These are phyloP conservation scores for Plectus sambesii DNA, from an alignment of 1,140 invertebrate species.

Conservation along the genomic window DNA sequence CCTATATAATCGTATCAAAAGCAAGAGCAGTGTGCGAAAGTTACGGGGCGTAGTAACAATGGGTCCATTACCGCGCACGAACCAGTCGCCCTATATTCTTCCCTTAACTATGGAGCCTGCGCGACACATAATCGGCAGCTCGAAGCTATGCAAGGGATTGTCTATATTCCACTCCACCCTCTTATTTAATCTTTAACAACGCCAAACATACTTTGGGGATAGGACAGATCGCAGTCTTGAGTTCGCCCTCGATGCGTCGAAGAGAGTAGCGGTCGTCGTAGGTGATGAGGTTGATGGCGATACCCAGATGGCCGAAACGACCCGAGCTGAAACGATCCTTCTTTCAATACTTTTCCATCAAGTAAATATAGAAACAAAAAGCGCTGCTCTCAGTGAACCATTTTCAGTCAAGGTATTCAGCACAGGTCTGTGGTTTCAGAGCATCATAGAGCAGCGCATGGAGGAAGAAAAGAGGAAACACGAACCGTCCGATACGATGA, in stretches of 20 bases:
- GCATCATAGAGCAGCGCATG: conserved; percentile 10
- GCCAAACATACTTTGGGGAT: conserved; percentile 69
- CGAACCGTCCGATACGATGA: conserved; percentile 82
- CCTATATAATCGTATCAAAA: too few species aligned
- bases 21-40: too few species aligned
- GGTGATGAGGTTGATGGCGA: conserved; percentile 98
- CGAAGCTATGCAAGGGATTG: not conserved
- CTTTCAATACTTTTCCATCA: conserved; percentile 4
- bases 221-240: conserved; percentile 96
- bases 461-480: conserved; percentile 5
- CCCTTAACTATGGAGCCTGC: too few species aligned
- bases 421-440: conserved; percentile 2
- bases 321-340: conserved; percentile 57
- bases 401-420: not conserved
- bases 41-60: too few species aligned
- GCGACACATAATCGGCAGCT: too few species aligned
- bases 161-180: not conserved
- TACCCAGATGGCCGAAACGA: conserved; percentile 92
- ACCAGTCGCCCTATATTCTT: too few species aligned
- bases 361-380: conserved; percentile 6
- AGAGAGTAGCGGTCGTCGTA: conserved; percentile 94
- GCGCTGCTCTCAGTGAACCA: too few species aligned
- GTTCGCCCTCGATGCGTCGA: conserved; percentile 94
- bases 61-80: too few species aligned
- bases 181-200: conserved; percentile 1